A percentile compares a stretch with the other conserved stretches of the same genome.
Conservation (phyloP, 2,888 invertebrate species). For the Lithodes maja region DNA sequence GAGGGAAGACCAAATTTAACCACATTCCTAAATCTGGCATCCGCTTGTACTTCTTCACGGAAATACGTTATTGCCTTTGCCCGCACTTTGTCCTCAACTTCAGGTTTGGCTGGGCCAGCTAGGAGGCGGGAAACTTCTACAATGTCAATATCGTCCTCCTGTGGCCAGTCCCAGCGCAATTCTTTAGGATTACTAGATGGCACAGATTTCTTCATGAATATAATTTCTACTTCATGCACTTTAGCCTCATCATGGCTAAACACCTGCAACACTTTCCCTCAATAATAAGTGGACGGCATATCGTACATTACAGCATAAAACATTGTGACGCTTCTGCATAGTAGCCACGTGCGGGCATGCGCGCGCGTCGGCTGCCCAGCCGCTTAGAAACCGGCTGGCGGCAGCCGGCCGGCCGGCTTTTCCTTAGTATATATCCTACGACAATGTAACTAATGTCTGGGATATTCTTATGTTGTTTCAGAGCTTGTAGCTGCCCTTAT, state of each 20-base stretch:
- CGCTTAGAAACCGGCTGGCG: no score
- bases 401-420: no score
- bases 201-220: slow-evolving; percentile 12
- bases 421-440: no score
- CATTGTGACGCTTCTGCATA: no score
- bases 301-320: slow-evolving; percentile 38
- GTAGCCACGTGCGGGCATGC: no score
- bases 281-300: slow-evolving; percentile 35
- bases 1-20: neutral
- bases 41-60: neutral
- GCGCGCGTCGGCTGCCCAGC: no score
- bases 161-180: slow-evolving; percentile 30
- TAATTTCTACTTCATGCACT: slow-evolving; percentile 11
- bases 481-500: no score
- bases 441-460: no score
- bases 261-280: slow-evolving; percentile 18
- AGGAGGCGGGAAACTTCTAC: slow-evolving; percentile 8
- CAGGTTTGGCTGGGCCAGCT: slow-evolving; percentile 11
- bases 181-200: slow-evolving; percentile 23
- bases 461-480: no score
- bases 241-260: slow-evolving; percentile 4
- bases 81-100: neutral
- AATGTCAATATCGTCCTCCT: neutral
- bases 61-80: slow-evolving; percentile 10
- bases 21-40: neutral